Base-by-base conservation (phyloP, 2,797 vertebrate species). In the Chelidonichthys spinosus region DNA sequence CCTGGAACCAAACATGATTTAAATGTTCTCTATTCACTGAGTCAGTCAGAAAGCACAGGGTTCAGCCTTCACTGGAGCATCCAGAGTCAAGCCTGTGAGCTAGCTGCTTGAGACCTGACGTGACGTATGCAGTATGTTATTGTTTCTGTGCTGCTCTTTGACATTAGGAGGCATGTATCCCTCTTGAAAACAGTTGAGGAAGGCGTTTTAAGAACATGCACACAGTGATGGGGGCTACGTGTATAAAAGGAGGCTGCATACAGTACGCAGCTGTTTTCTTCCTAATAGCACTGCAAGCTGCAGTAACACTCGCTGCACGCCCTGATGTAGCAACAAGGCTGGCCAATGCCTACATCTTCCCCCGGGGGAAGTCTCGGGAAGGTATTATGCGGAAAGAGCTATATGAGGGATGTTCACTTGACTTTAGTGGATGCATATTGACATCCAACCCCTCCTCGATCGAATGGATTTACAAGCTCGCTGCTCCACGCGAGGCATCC, bases 391-490 rank as follows among this genome's bases (percentile, higher is more conserved):
- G 61, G 83, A 88, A 92, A 83, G 76, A 69, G 52, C 62, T 77
- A 66, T 66, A 85, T 69, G 69, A 88, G 44, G 61, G 67, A 83
- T 76, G 80, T 63, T 85, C 73, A 44, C 85, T 85, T 81, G 76
- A 83, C 76, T 88, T 83, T 32, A 86, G 42, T 70, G 76, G 76
- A 79, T 89, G 78, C 74, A 80, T 76, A 85, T 42, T 89, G 88
- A 81, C 89, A 85, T 86, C 72, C 74, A 89, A 85, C 81, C 85
- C 67, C 77, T 74, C 70, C 82, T 90, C 74, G 56, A 46, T 86
- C 72, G 79, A 75, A 79, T 67, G 78, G 79, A 90, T 89, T 84
- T 87, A 86, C 75, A 87, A 76, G 71, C 69, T 62, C 3, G 37
- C 71, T 53, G 61, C 62, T 18, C 70, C 74, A 37, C 66, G 5